These are phyloP conservation scores for Shargacucullia verbasci DNA, from an alignment of 2,888 invertebrate genomes.

Conservation along the genomic window DNA sequence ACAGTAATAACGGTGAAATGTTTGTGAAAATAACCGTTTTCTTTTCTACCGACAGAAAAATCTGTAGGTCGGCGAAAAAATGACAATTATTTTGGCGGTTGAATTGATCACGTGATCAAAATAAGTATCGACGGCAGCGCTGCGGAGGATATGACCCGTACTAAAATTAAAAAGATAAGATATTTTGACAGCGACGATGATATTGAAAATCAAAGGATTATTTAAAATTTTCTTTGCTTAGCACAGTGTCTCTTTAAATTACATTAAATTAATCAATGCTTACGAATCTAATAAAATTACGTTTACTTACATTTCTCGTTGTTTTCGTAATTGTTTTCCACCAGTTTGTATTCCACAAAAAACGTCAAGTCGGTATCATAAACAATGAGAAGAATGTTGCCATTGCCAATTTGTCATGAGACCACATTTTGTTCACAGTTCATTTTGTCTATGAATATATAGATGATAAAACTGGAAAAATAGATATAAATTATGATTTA, in stretches of 20 bases:
- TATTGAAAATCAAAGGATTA: conserved; percentile 31
- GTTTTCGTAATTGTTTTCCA: conserved; percentile 46
- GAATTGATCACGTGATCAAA: conserved; percentile 83
- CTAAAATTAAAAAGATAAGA: conserved; percentile 66
- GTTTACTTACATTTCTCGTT: conserved; percentile 50
- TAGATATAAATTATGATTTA: background rate
- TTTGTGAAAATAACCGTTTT: conserved; percentile 50
- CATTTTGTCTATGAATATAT: conserved; percentile 23
- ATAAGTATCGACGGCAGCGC: conserved; percentile 71
- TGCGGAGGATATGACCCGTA: conserved; percentile 50
- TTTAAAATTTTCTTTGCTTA: background rate
- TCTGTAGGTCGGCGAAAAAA: conserved; percentile 66
- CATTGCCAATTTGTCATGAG: conserved; percentile 1
- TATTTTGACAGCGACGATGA: conserved; percentile 65
- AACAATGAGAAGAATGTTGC: conserved; percentile 35
- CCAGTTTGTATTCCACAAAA: conserved; percentile 15
- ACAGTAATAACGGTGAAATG: conserved; percentile 32
- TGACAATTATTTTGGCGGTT: conserved; percentile 88
- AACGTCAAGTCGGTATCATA: conserved; percentile 46
- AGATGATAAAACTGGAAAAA: background rate
- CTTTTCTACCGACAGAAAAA: conserved; percentile 57
- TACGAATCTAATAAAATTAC: conserved; percentile 6
- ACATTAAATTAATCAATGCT: background rate
- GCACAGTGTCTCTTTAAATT: background rate
- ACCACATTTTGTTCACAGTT: background rate